A percentile compares a stretch with the other conserved stretches of the same genome.
phyloP scores from a whole-genome alignment of 2,113 vertebrate genomes.

The Carlito syrichta region DNA sequence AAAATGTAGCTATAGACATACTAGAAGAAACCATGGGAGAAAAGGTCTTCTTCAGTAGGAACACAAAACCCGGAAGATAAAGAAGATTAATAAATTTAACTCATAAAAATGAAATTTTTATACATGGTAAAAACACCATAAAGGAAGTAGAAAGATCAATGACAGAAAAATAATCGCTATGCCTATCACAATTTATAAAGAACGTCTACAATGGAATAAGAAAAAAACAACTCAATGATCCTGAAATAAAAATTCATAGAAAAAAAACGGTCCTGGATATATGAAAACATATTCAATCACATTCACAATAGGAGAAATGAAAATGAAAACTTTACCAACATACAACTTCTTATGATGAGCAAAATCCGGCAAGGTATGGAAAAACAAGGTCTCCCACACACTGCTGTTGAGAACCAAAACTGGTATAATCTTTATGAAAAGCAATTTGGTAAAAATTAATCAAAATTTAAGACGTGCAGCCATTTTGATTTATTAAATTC shows the following conservation, averaged over 20 bases:
- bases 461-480: neutral
- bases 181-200: neutral
- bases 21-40: neutral
- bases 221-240: neutral
- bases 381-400: neutral
- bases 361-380: too few species aligned
- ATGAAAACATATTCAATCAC: neutral
- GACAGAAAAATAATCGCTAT: neutral
- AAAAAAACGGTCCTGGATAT: neutral
- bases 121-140: neutral
- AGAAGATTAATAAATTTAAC: neutral
- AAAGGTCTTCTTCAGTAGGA: neutral
- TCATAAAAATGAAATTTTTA: neutral
- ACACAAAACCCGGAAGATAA: neutral
- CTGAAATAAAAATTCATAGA: neutral
- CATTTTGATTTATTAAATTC: neutral
- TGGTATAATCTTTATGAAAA: neutral
- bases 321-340: neutral
- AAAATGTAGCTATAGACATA: neutral
- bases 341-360: neutral
- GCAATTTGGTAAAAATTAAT: neutral
- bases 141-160: neutral
- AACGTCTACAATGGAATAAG: neutral
- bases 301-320: neutral
- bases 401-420: neutral